A percentile compares a stretch with the other conserved stretches of the same genome.
phyloP scores from a whole-genome alignment of 2,797 vertebrate species.

The Catostomus latipinnis region DNA sequence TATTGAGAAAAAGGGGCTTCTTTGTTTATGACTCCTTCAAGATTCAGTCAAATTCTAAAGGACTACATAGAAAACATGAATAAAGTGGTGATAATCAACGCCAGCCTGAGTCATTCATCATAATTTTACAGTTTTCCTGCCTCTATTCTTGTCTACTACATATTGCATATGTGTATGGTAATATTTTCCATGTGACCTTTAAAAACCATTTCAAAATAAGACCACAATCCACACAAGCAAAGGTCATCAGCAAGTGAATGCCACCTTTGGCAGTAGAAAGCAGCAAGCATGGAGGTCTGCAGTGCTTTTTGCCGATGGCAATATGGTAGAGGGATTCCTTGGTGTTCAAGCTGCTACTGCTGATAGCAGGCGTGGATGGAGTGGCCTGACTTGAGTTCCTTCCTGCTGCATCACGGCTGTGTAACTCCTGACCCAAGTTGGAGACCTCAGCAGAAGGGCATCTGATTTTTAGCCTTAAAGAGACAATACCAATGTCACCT shows the following conservation, averaged over 20 bases:
- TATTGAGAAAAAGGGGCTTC: no score
- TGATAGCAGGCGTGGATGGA: conserved; percentile 42
- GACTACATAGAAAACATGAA: conserved; percentile 30
- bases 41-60: not conserved
- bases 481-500: conserved; percentile 21
- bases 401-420: conserved; percentile 54
- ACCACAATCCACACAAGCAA: conserved; percentile 48
- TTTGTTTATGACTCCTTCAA: no score
- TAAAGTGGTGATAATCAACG: not conserved
- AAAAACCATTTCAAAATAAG: conserved; percentile 50
- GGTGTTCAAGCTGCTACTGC: conserved; percentile 45
- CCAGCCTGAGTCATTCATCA: not conserved
- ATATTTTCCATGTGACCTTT: conserved; percentile 57
- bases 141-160: conserved; percentile 27
- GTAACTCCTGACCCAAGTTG: conserved; percentile 62
- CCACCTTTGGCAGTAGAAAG: conserved; percentile 71
- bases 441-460: conserved; percentile 57
- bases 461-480: conserved; percentile 68
- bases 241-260: conserved; percentile 53
- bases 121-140: conserved; percentile 20
- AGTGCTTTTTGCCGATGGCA: conserved; percentile 62
- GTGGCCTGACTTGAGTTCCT: conserved; percentile 59
- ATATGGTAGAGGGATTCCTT: conserved; percentile 64
- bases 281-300: conserved; percentile 59
- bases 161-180: conserved; percentile 52